These are phyloP conservation scores for Aythya baeri DNA, from an alignment of 2,113 vertebrate species.

Conservation along the genomic window DNA sequence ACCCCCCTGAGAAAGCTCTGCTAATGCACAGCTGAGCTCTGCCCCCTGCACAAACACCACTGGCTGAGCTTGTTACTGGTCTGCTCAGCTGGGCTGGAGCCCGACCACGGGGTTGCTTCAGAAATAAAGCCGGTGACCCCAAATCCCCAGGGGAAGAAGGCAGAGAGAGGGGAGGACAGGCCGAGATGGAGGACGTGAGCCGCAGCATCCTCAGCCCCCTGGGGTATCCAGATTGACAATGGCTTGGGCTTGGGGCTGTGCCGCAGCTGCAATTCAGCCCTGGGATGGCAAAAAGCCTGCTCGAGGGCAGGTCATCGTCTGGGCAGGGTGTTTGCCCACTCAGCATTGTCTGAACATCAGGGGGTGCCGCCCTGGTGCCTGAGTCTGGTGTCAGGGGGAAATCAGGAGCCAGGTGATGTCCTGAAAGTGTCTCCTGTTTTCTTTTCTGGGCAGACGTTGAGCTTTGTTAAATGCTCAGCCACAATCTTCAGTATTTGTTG, in stretches of 20 bases:
- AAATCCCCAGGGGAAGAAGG: background rate
- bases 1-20: rapidly evolving
- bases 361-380: background rate
- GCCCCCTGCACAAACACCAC: background rate
- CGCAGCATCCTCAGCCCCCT: background rate
- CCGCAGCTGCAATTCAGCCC: background rate
- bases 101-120: background rate
- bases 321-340: background rate
- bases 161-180: background rate
- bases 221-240: background rate
- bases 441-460: background rate
- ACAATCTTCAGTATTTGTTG: background rate
- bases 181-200: background rate
- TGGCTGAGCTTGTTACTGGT: background rate
- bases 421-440: background rate
- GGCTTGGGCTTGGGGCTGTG: background rate
- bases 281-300: background rate
- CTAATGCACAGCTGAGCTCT: slow-evolving; percentile 1
- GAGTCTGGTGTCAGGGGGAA: background rate
- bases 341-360: background rate
- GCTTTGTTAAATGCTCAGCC: background rate
- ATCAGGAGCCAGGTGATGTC: background rate
- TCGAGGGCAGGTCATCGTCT: background rate
- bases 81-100: slow-evolving; percentile 9
- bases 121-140: background rate